phyloP scores from a whole-genome alignment of 2,797 vertebrate species.

The Astyanax mexicanus region DNA sequence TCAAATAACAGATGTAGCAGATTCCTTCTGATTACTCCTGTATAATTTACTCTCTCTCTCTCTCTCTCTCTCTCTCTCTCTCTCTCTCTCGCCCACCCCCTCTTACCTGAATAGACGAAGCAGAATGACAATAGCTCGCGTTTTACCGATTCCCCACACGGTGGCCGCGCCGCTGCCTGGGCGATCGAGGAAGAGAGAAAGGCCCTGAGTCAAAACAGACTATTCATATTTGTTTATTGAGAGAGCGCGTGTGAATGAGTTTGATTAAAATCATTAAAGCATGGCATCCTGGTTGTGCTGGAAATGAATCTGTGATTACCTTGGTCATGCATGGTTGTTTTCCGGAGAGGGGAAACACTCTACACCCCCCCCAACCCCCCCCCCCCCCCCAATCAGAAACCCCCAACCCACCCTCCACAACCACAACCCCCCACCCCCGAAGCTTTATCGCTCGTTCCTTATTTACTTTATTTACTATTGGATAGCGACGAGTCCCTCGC shows the following conservation, averaged over 20 bases:
- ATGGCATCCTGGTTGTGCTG: constrained; percentile 64
- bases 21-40: neutral
- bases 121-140: neutral
- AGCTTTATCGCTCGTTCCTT: too few relatives aligned
- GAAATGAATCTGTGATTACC: constrained; percentile 74
- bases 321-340: constrained; percentile 64
- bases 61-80: neutral
- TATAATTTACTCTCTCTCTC: constrained; percentile 3
- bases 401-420: constrained; percentile 4
- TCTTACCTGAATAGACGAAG: neutral
- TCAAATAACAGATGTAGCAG: neutral
- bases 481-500: constrained; percentile 54
- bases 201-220: constrained; percentile 54
- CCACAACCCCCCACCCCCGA: neutral
- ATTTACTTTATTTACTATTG: constrained; percentile 53
- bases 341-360: neutral
- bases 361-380: neutral
- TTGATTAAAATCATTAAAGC: constrained; percentile 76
- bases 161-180: constrained; percentile 10
- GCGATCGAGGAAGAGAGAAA: constrained; percentile 41
- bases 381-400: neutral
- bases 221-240: constrained; percentile 64
- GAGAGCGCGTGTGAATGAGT: constrained; percentile 62
- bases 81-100: neutral
- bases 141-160: constrained; percentile 50